phyloP scores from a whole-genome alignment of 53 echinoderm and acorn worm species.

The Henricia sp. region DNA sequence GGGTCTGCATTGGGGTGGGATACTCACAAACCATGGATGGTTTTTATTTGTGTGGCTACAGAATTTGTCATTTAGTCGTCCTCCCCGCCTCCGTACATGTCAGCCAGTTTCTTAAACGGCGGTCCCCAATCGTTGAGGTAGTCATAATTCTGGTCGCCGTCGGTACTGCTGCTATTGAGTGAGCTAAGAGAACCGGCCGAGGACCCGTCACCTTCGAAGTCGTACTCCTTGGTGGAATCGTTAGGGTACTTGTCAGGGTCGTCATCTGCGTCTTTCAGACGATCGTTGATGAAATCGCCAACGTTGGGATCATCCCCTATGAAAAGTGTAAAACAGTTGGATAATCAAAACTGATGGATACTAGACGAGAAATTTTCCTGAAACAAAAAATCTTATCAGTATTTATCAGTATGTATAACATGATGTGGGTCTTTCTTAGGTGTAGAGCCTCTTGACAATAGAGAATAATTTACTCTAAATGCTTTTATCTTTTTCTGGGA shows the following conservation, averaged over 20 bases:
- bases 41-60: too few relatives aligned
- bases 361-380: too few relatives aligned
- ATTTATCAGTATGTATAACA: too few relatives aligned
- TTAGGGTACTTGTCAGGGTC: conserved; percentile 76
- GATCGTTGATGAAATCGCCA: conserved; percentile 89
- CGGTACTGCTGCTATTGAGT: conserved; percentile 88
- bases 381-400: too few relatives aligned
- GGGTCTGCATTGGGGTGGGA: too few relatives aligned
- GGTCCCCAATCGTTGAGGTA: conserved; percentile 95
- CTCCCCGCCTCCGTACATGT: conserved; percentile 85
- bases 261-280: conserved; percentile 79
- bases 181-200: conserved; percentile 94
- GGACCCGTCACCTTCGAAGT: conserved; percentile 88
- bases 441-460: too few relatives aligned
- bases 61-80: conserved; percentile 43
- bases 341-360: neutral
- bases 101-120: conserved; percentile 93
- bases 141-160: conserved; percentile 82
- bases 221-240: conserved; percentile 74
- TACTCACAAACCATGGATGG: too few relatives aligned
- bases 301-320: conserved; percentile 88
- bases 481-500: too few relatives aligned
- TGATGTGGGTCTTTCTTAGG: too few relatives aligned
- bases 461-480: too few relatives aligned
- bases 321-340: neutral